phyloP scores from a whole-genome alignment of 2,797 vertebrate species.

The Simalia tracyae region DNA sequence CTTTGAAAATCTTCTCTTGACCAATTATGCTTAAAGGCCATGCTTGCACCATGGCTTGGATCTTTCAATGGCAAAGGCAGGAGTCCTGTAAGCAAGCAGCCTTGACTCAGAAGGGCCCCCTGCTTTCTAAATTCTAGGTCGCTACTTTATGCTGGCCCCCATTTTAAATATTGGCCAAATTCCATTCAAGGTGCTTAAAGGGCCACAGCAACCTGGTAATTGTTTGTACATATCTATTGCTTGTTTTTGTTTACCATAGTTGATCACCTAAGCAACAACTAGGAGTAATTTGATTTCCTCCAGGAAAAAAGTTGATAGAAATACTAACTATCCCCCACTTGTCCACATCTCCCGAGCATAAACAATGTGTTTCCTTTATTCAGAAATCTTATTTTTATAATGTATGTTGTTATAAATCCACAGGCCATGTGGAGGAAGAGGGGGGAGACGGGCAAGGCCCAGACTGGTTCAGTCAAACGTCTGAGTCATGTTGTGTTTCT shows the following conservation, averaged over 20 bases:
- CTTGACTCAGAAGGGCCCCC: not conserved
- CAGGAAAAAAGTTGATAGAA: no score
- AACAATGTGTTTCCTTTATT: not conserved
- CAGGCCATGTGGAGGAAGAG: not conserved
- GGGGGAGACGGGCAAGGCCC: no score
- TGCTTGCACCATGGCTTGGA: not conserved
- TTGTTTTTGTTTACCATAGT: not conserved
- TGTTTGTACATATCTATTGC: not conserved
- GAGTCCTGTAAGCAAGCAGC: not conserved
- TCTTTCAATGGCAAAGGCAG: not conserved
- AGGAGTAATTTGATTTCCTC: not conserved
- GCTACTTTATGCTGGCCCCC: not conserved
- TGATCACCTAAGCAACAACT: not conserved
- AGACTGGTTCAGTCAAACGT: no score
- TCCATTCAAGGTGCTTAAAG: not conserved
- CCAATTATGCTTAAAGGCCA: constrained; percentile 15
- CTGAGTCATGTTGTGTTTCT: no score
- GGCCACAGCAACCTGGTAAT: not conserved
- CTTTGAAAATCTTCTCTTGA: constrained; percentile 31
- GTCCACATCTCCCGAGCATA: no score
- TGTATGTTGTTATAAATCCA: not conserved
- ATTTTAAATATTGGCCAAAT: not conserved
- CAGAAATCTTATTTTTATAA: not conserved
- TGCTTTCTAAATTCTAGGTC: not conserved
- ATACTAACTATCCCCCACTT: not conserved